Conservation (phyloP, 2,888 invertebrate genomes). For the Xanthostigma xanthostigma region DNA sequence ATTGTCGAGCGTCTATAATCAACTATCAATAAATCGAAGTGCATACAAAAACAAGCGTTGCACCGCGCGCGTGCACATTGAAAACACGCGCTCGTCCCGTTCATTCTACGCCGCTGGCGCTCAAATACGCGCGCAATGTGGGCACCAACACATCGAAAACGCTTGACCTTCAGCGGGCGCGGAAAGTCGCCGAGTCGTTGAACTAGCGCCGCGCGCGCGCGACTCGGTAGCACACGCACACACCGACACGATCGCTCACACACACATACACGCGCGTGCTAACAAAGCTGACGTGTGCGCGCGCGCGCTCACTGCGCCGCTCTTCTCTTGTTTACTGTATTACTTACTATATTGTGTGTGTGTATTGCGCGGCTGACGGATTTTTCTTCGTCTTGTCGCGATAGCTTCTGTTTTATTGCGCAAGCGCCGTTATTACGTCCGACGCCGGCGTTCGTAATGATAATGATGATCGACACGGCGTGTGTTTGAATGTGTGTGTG, state of each 20-base stretch:
- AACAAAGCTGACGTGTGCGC: no score
- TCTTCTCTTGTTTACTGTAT: no score
- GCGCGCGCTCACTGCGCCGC: no score
- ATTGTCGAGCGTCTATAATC: no score
- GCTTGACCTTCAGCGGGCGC: constrained; percentile 29
- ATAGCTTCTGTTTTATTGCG: no score
- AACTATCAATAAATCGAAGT: not conserved
- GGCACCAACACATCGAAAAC: constrained; percentile 6
- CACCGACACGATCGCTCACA: not conserved
- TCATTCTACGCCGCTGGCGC: not conserved
- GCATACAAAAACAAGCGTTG: not conserved
- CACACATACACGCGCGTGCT: not conserved
- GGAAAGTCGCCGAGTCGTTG: constrained; percentile 32
- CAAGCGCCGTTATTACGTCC: no score
- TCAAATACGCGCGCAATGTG: constrained; percentile 8
- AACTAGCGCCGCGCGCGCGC: constrained; percentile 27
- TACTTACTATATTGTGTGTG: no score
- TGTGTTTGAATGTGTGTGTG: not conserved
- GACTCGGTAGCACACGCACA: not conserved
- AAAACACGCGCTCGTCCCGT: not conserved
- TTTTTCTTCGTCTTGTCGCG: no score
- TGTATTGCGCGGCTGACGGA: no score
- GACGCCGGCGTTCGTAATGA: not conserved
- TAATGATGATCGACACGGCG: not conserved
- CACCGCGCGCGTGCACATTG: not conserved